Evolutionary conservation across 2,888 invertebrate genomes (phyloP).

Genomic region (Endotricha flammealis): DNA sequence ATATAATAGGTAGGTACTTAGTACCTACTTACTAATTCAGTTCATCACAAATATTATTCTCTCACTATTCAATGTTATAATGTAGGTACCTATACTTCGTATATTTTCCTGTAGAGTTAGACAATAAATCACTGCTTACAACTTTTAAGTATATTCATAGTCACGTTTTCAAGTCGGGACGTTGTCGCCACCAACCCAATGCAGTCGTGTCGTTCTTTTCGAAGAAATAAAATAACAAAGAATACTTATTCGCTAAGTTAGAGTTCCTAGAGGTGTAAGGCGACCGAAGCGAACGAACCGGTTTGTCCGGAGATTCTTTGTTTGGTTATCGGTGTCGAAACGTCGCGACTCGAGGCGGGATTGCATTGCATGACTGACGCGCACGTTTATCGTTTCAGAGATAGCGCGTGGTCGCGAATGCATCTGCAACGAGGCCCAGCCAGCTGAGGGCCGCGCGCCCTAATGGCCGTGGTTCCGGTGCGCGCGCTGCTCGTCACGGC

Average conservation of each 20-base stretch:
- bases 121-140: conserved; percentile 11
- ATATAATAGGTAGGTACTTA: too few species aligned
- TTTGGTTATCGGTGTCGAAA: conserved; percentile 51
- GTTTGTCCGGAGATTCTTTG: conserved; percentile 60
- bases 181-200: conserved; percentile 29
- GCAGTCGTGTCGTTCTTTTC: conserved; percentile 41
- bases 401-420: conserved; percentile 46
- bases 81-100: too few species aligned
- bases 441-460: conserved; percentile 63
- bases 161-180: conserved; percentile 33
- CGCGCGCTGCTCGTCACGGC: conserved; percentile 53
- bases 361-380: conserved; percentile 37
- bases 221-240: conserved; percentile 57
- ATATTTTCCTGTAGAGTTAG: too few species aligned
- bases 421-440: conserved; percentile 44
- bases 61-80: too few species aligned
- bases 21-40: too few species aligned
- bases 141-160: conserved; percentile 18
- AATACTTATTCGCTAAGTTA: conserved; percentile 62
- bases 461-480: conserved; percentile 54
- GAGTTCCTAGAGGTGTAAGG: conserved; percentile 54
- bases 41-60: too few species aligned
- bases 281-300: conserved; percentile 45
- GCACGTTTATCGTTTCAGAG: conserved; percentile 50
- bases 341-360: conserved; percentile 35